phyloP scores from a whole-genome alignment of 1,140 invertebrate genomes.

The Chironomus tepperi region DNA sequence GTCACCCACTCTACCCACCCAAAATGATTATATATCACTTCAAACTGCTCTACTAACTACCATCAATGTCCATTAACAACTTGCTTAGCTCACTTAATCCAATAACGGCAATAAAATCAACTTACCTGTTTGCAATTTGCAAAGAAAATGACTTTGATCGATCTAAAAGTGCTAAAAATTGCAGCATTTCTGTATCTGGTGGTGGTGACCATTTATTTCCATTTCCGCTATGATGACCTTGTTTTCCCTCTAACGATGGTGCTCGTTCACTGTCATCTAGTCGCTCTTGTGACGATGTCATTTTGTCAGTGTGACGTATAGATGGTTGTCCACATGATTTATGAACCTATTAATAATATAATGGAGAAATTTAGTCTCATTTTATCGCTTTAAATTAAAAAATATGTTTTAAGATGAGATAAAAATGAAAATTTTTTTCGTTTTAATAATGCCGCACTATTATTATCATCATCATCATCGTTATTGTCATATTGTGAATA shows the following conservation, averaged over 20 bases:
- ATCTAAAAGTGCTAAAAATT: slow-evolving; percentile 37
- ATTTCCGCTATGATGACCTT: slow-evolving; percentile 23
- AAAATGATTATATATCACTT: no score
- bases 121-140: slow-evolving; percentile 39
- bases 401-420: no score
- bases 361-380: no score
- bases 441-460: no score
- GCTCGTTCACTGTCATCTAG: slow-evolving; percentile 21
- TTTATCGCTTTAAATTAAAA: no score
- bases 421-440: no score
- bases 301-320: slow-evolving; percentile 31
- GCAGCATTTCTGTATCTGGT: slow-evolving; percentile 34
- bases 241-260: neutral
- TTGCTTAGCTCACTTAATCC: no score
- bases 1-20: no score
- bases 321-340: slow-evolving; percentile 39
- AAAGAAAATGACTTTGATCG: slow-evolving; percentile 39
- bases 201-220: slow-evolving; percentile 35
- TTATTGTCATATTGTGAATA: no score
- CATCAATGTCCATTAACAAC: no score
- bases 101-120: neutral
- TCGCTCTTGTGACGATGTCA: slow-evolving; percentile 27
- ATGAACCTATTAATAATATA: slow-evolving; percentile 32
- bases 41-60: no score
- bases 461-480: no score